Evolutionary conservation across 2,888 invertebrate species (phyloP), one percentile per base, ranked within the genome.

Genomic region (Tiliacea citrago): DNA sequence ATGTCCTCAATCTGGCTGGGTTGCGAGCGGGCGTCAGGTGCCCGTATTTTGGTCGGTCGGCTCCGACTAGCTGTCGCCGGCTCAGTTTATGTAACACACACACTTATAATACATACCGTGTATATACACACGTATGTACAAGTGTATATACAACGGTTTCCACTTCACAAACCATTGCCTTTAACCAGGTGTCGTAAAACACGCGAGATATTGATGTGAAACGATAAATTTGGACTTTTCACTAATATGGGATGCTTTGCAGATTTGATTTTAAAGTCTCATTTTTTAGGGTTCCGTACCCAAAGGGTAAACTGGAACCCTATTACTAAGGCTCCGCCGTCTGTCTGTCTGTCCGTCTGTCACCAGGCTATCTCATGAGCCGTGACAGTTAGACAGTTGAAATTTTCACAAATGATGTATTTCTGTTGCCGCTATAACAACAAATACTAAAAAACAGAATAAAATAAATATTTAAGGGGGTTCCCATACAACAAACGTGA

Each of bases 1-100:
- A 9, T 68, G 77, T 7, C 5, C 75, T 0, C 68, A 9, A 18
- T 69, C 87, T 66, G 76, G 79, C 86, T 88, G 89, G 92, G 92
- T 92, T 90, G 92, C 91, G 92, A 92, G 93, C 87, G 87, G 66
- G 87, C 95, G 95, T 94, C 96, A 96, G 96, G 96, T 96, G 96
- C 94, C 93, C 92, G 95, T 94, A 95, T 96, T 96, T 96, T 93
- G 95, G 96, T 94, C 94, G 94, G 92, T 89, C 91, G 92, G 91
- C 91, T 92, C 93, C 93, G 92, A 90, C 92, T 92, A 90, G 93
- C 93, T 93, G 93, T 92, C 94, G 93, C 92, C 92, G 90, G 89
- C 92, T 91, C 92, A 91, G 94, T 92, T 95, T 95, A 95, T 95
- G 92, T 95, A 95, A 94, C 92, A 93, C 90, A 92, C 90, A 92